Conservation (phyloP, 2,113 vertebrate genomes). For the Glaucidium brasilianum region DNA sequence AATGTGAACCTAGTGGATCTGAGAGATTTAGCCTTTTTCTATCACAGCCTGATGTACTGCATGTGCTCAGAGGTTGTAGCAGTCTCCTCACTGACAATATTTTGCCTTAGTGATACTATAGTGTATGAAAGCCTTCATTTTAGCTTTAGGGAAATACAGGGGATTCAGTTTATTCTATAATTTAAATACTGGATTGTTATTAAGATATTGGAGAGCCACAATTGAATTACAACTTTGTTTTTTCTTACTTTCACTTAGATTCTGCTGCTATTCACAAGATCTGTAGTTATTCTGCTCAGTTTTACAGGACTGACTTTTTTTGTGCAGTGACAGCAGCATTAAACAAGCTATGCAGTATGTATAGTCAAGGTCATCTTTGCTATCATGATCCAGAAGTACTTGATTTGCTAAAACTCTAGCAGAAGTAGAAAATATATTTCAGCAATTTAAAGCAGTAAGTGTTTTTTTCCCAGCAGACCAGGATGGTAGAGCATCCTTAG, state of each 20-base stretch:
- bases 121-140: background rate
- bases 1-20: background rate
- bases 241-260: background rate
- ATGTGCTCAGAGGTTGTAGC: background rate
- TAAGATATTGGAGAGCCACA: background rate
- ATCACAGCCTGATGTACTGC: background rate
- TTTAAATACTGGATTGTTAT: background rate
- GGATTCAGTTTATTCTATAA: background rate
- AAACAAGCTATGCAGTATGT: background rate
- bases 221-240: background rate
- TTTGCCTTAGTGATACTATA: background rate
- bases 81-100: background rate
- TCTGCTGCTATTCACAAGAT: background rate
- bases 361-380: background rate
- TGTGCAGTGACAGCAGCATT: background rate
- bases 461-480: background rate
- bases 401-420: background rate
- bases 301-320: background rate
- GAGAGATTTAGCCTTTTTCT: background rate
- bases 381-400: background rate
- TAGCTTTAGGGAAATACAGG: background rate
- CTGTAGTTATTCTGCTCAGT: background rate
- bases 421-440: background rate
- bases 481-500: background rate
- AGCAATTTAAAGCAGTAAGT: background rate